Base-by-base conservation (phyloP, 1,140 invertebrate genomes). In the Mercenaria mercenaria region DNA sequence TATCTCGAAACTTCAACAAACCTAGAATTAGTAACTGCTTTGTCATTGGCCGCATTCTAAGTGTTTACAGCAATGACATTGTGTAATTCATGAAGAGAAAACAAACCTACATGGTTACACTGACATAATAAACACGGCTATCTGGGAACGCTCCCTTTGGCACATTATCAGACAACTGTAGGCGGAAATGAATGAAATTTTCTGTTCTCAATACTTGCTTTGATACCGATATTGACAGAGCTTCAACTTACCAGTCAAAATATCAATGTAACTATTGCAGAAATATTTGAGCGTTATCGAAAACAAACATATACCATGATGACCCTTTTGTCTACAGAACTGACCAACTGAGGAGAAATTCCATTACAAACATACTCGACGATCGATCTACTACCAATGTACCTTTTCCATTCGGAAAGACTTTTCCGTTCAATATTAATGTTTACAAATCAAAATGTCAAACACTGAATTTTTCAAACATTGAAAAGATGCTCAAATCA, bases 111-210 rank as follows among this genome's bases (percentile, higher is more conserved):
- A 1, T 64, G 59, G 59, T 64, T 29, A 64, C 26, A 29, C 26
- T 64, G 59, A 64, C 59, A 47, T 47, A 11, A 59, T 59, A 8
- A 29, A 64, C 26, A 29, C 15, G 26, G n/a, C n/a, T 39, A 4
- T 72, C 32, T 37, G 67, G 15, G 34, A 72, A 72, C 34, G 18
- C n/a, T 72, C 34, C 6, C 37, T 72, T 72, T 72, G 15, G 18
- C 20, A 37, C 37, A 41, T n/a, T 72, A 72, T 72, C 67, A 72
- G 34, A 2, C 67, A 72, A 72, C 15, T 8, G 67, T 72, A 72
- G 67, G 67, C 67, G 67, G 67, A 72, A 72, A 72, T 72, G 8
- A 72, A 72, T 72, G 67, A 72, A 72, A 72, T 72, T 18, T 39
- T 72, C 34, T 39, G 37, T 39, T 72, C 10, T 37, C 67, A 39